Percentiles rank a stretch among this genome's conserved stretches.
Evolutionary conservation across 2,888 invertebrate genomes (phyloP).

Genomic region (Ophraella communa): DNA sequence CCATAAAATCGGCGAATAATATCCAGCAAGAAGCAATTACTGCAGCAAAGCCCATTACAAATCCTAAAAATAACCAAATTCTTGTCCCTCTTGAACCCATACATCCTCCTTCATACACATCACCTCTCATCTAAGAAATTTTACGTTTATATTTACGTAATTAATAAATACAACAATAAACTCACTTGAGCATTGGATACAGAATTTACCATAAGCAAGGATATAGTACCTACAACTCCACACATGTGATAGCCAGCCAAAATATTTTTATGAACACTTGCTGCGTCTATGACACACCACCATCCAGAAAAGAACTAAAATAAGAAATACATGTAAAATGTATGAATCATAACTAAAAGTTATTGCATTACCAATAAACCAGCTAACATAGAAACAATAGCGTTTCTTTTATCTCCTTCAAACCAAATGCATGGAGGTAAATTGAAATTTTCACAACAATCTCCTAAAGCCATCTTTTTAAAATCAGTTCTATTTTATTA

Average conservation of each 20-base stretch:
- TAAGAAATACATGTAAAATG: slow-evolving; percentile 4
- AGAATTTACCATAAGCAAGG: slow-evolving; percentile 96
- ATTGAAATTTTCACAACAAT: slow-evolving; percentile 73
- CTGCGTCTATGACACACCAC: slow-evolving; percentile 98
- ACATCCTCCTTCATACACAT: slow-evolving; percentile 83
- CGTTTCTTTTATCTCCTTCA: slow-evolving; percentile 86
- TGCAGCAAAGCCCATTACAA: slow-evolving; percentile 94
- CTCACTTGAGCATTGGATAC: slow-evolving; percentile 90
- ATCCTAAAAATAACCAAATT: slow-evolving; percentile 95
- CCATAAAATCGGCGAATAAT: slow-evolving; percentile 85
- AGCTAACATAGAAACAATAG: slow-evolving; percentile 82
- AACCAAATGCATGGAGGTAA: slow-evolving; percentile 83
- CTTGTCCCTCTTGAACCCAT: slow-evolving; percentile 87
- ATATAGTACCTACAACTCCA: slow-evolving; percentile 92
- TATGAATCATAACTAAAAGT: slow-evolving; percentile 12
- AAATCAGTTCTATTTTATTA: slow-evolving; percentile 4
- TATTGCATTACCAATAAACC: slow-evolving; percentile 78
- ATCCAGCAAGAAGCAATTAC: slow-evolving; percentile 97
- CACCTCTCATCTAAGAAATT: slow-evolving; percentile 70
- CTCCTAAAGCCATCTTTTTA: slow-evolving; percentile 48
- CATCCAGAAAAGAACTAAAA: slow-evolving; percentile 92
- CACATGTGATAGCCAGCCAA: slow-evolving; percentile 84
- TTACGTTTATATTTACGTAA: background rate
- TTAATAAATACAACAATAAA: background rate
- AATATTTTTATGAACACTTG: slow-evolving; percentile 78